phyloP scores from a whole-genome alignment of 2,113 vertebrate species.

The Sphyrna mokarran region DNA sequence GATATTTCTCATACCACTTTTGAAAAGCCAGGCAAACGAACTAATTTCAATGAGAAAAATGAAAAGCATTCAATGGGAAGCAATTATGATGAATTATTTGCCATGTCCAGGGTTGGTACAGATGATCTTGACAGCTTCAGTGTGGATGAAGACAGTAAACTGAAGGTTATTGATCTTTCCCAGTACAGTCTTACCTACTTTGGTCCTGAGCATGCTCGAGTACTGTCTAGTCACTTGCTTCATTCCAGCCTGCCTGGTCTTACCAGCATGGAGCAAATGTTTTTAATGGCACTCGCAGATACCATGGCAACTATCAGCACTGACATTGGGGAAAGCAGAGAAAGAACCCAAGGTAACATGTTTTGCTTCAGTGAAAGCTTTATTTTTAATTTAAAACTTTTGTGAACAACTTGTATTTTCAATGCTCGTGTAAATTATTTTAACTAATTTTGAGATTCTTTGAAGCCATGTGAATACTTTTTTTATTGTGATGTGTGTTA shows the following conservation, averaged over 20 bases:
- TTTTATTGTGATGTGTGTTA: background rate
- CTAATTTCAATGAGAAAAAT: slow-evolving; percentile 60
- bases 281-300: slow-evolving; percentile 89
- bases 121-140: slow-evolving; percentile 65
- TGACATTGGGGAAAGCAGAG: slow-evolving; percentile 82
- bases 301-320: slow-evolving; percentile 92
- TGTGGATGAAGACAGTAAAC: slow-evolving; percentile 58
- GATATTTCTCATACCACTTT: slow-evolving; percentile 61
- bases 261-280: slow-evolving; percentile 95
- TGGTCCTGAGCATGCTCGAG: slow-evolving; percentile 86
- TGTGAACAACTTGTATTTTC: background rate
- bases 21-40: slow-evolving; percentile 63
- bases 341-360: slow-evolving; percentile 72
- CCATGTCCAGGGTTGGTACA: slow-evolving; percentile 48
- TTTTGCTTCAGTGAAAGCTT: background rate
- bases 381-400: background rate
- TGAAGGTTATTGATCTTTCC: slow-evolving; percentile 84
- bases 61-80: slow-evolving; percentile 57
- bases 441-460: background rate
- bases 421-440: background rate
- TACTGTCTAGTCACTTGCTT: slow-evolving; percentile 86
- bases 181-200: slow-evolving; percentile 86
- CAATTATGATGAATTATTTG: slow-evolving; percentile 86
- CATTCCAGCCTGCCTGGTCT: slow-evolving; percentile 90
- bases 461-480: background rate